Evolutionary conservation across 2,888 invertebrate species (phyloP).

Genomic region (Charanyca ferruginea): DNA sequence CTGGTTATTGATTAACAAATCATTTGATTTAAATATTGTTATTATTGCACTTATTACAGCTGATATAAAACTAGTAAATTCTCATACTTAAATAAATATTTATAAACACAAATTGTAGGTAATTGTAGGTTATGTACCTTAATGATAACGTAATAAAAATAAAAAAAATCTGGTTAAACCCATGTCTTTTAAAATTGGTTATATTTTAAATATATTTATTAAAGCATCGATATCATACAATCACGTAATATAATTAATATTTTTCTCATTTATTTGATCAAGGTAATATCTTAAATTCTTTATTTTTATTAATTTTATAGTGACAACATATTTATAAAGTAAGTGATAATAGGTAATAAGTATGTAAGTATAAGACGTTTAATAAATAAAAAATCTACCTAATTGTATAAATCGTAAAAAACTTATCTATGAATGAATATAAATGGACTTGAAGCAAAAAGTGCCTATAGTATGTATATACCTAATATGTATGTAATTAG

Average conservation of each 20-base stretch:
- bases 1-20: conserved; percentile 4
- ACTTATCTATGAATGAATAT: conserved; percentile 1
- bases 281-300: not conserved
- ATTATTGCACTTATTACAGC: not conserved
- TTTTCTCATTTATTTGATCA: conserved; percentile 2
- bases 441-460: conserved; percentile 15
- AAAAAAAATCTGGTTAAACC: conserved; percentile 5
- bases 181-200: not conserved
- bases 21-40: not conserved
- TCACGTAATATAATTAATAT: not conserved
- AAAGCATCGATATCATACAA: not conserved
- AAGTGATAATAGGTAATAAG: not conserved
- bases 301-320: not conserved
- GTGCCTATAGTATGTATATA: conserved; percentile 32
- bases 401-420: not conserved
- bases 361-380: conserved; percentile 1
- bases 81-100: not conserved
- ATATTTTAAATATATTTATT: not conserved
- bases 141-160: not conserved
- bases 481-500: too few species aligned
- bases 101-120: conserved; percentile 17
- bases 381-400: not conserved
- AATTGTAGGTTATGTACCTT: not conserved
- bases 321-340: not conserved
- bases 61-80: not conserved